Conservation (phyloP, 1,140 invertebrate genomes). For the Chionoecetes opilio region DNA sequence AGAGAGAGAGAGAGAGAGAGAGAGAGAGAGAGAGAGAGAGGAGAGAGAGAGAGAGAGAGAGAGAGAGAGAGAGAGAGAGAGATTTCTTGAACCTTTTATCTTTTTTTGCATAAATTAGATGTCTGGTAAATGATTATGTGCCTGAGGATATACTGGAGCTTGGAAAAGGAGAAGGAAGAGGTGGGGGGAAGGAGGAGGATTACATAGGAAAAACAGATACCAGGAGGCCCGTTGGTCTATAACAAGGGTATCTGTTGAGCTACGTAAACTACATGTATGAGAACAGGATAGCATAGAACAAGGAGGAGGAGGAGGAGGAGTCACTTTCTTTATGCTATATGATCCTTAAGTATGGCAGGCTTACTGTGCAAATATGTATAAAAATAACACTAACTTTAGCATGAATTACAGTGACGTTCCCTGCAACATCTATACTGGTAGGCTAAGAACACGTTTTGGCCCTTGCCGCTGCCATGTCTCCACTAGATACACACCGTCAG, state of each 20-base stretch:
- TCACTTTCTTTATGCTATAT: not conserved
- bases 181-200: not conserved
- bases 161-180: too few relatives aligned
- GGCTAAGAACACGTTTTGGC: not conserved
- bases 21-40: too few relatives aligned
- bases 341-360: slow-evolving; percentile 25
- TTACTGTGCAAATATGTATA: slow-evolving; percentile 20
- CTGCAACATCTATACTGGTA: not conserved
- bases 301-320: not conserved
- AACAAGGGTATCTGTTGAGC: too few relatives aligned
- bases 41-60: too few relatives aligned
- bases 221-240: too few relatives aligned
- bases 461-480: not conserved
- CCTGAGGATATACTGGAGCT: too few relatives aligned
- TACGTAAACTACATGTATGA: too few relatives aligned
- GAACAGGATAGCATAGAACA: not conserved
- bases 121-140: too few relatives aligned
- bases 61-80: too few relatives aligned
- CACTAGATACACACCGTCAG: not conserved
- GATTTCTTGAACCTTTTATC: too few relatives aligned
- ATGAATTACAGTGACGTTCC: not conserved
- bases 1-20: not conserved
- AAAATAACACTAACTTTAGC: slow-evolving; percentile 21
- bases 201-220: too few relatives aligned
- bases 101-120: too few relatives aligned